Base-by-base conservation (phyloP, 1,140 invertebrate species). In the Dicyema japonicum region DNA sequence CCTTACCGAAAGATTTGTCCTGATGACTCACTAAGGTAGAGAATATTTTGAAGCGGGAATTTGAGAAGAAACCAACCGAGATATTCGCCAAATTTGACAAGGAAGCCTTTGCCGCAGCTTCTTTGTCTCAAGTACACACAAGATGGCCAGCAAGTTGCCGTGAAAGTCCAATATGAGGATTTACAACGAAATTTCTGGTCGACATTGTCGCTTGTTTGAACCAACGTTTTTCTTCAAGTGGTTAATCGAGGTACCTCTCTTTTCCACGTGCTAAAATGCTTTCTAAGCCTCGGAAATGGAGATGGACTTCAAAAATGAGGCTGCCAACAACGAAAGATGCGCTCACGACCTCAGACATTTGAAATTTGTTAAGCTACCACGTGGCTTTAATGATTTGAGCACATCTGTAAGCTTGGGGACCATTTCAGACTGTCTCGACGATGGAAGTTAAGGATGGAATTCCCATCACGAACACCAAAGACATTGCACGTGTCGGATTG, bases 251-350 rank as follows among this genome's bases (percentile, higher is more conserved):
- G 65, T 62, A 35, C 54, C 51, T 32, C 26, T n/a, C n/a, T 4
- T 12, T 19, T 13, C 21, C 12, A 25, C 13, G 4, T 22, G 11
- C 6, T 18, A 19, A 9, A 11, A 12, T n/a, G 22, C 22, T n/a
- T 21, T 21, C n/a, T n/a, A n/a, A n/a, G n/a, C n/a, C n/a, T n/a
- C n/a, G n/a, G n/a, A n/a, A n/a, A n/a, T n/a, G 38, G 68, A 71
- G 43, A 41, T 71, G 9, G 63, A 71, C 46, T 71, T 71, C 49
- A 37, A 61, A 4, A 58, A 64, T 38, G 68, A 71, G 47, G 68
- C 53, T 0, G 44, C 52, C 30, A 71, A 71, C 52, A 50, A 60
- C 5, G 66, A 70, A 43, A 46, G 53, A 33, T 70, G 67, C 46
- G 57, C 58, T 5, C 42, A 39, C 28, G 66, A 70, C 33, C 46